Percentiles rank a stretch among this genome's conserved stretches.
Evolutionary conservation across 2,888 invertebrate species (phyloP).

Genomic region (Melitaea athalia): DNA sequence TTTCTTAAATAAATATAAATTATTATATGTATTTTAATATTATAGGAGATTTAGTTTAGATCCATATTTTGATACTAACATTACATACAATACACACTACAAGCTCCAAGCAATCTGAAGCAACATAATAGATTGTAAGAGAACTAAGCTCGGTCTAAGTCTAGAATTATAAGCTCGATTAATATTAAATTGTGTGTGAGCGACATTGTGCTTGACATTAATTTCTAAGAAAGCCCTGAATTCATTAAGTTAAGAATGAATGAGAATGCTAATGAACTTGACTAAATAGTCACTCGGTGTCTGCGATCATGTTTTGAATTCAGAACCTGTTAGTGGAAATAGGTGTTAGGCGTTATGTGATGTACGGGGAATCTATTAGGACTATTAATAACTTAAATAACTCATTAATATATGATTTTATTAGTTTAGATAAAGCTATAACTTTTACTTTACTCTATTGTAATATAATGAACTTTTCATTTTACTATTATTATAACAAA

Average conservation of each 20-base stretch:
- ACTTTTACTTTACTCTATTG: too few species aligned
- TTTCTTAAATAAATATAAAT: too few species aligned
- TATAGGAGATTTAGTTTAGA: too few species aligned
- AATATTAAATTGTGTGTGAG: constrained; percentile 24
- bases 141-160: background rate
- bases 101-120: background rate
- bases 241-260: constrained; percentile 24
- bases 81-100: background rate
- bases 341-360: background rate
- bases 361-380: background rate
- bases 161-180: constrained; percentile 13
- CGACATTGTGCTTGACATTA: constrained; percentile 35
- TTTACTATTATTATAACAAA: too few species aligned
- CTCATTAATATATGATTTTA: background rate
- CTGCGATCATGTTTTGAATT: constrained; percentile 12
- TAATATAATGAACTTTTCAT: too few species aligned
- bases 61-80: too few species aligned
- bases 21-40: too few species aligned
- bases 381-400: background rate
- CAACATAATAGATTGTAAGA: background rate
- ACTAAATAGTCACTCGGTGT: constrained; percentile 20
- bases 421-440: too few species aligned
- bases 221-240: constrained; percentile 30
- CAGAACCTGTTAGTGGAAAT: constrained; percentile 7
- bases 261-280: constrained; percentile 26